Base-by-base conservation (phyloP, 2,113 vertebrate genomes). In the Podarcis cretensis region DNA sequence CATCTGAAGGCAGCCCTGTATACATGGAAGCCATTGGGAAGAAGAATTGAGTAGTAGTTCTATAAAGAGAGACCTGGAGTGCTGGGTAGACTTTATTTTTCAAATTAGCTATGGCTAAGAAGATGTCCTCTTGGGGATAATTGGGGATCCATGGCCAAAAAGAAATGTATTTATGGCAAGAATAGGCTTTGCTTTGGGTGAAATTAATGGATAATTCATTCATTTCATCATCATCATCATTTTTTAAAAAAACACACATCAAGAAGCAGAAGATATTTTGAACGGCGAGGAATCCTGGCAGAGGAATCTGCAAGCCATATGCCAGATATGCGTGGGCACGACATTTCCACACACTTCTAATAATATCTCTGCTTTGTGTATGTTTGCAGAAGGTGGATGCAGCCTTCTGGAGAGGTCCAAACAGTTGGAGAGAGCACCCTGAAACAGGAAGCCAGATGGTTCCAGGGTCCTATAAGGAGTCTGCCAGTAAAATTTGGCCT, bases 381-480 rank as follows among this genome's bases (percentile, higher is more conserved):
- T 94, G 77, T 92, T 94, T 96, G 84, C 92, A 90, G 90, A 95
- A 93, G 84, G 92, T 95, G 87, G 93, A 91, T 92, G 91, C 84
- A 92, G 92, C 91, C 90, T 95, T 94, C 91, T 95, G 88, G 92
- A 93, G 89, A 79, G 90, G 81, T 89, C 89, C 91, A 79, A 94
- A 90, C 82, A 91, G 92, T 94, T 85, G 90, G 92, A 83, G 87
- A 90, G 87, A 82, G 23, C 43, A 69, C 83, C 92, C 84, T 90
- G 87, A 86, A 89, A 88, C 37, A 89, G 94, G 89, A 95, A 93
- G 92, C 89, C 68, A 95, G 87, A 92, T 91, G 92, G 88, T 90
- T 73, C 74, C 74, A 0, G 0, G 92, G 82, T 89, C 89, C 92
- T 91, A 76, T 92, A 94, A 89, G 89, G 93, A 94, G 91, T 94